These are phyloP conservation scores for Conops quadrifasciatus DNA, from an alignment of 2,888 invertebrate species.

Conservation along the genomic window DNA sequence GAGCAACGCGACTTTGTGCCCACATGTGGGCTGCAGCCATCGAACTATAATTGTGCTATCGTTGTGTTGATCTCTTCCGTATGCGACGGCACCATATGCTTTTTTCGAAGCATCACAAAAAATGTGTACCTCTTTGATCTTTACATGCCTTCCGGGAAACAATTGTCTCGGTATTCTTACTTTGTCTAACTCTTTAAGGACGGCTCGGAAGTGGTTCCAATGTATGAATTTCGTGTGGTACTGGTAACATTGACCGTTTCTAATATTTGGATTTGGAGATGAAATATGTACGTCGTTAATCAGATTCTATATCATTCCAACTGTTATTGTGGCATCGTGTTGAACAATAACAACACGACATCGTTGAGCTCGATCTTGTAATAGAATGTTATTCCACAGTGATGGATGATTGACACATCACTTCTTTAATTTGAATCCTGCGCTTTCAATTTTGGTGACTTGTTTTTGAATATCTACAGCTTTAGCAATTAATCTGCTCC, in stretches of 20 bases:
- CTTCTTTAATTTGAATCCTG: background rate
- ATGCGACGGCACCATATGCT: too few species aligned
- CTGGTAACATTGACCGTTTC: too few species aligned
- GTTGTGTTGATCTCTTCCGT: too few species aligned
- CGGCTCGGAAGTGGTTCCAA: background rate
- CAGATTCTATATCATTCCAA: background rate
- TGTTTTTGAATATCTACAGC: conserved; percentile 1
- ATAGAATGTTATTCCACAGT: too few species aligned
- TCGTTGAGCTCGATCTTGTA: conserved; percentile 1
- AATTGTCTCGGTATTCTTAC: background rate
- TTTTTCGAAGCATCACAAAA: too few species aligned
- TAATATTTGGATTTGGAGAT: too few species aligned
- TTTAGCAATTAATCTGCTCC: background rate
- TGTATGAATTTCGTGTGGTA: background rate
- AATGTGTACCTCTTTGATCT: background rate
- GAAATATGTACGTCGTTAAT: background rate
- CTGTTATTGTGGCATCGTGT: conserved; percentile 10
- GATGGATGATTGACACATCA: too few species aligned
- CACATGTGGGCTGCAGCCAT: too few species aligned
- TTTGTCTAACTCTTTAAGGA: background rate
- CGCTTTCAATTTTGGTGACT: conserved; percentile 5
- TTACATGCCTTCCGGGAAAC: background rate
- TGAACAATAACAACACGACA: background rate
- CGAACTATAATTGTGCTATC: background rate
- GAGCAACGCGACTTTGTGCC: background rate